Evolutionary conservation across 1,140 invertebrate genomes (phyloP), one percentile per base, ranked within the genome.

Genomic region (Melitaea cinxia): DNA sequence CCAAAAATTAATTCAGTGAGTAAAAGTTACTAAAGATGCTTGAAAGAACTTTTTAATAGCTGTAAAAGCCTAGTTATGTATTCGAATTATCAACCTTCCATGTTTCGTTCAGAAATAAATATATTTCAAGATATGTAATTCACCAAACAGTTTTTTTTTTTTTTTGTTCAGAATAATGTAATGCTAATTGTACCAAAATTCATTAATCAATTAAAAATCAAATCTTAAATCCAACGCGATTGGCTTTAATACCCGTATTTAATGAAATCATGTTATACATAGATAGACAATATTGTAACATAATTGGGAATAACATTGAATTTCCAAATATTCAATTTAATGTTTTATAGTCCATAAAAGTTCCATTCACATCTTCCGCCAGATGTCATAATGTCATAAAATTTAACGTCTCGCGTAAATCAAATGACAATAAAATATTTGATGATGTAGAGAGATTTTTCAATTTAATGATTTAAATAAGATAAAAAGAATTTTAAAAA

Each of bases 1-100:
- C 35, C 72, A 77, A 66, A 59, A 68, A 35, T 50, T 78, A n/a
- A 68, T 75, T 30, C 37, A 62, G 73, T 72, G 62, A 64, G 37
- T 21, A 17, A 15, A n/a, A n/a, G 5, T 14, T 39, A 14, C n/a
- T 5, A 15, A 15, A 4, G 10, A 15, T n/a, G n/a, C n/a, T n/a
- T n/a, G n/a, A n/a, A n/a, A n/a, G n/a, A n/a, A n/a, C n/a, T n/a
- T n/a, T n/a, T n/a, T n/a, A n/a, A n/a, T n/a, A n/a, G n/a, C n/a
- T n/a, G n/a, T n/a, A n/a, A n/a, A n/a, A n/a, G n/a, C n/a, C n/a
- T n/a, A n/a, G n/a, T n/a, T n/a, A n/a, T n/a, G n/a, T n/a, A n/a
- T n/a, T n/a, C n/a, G n/a, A n/a, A n/a, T n/a, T n/a, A n/a, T n/a
- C n/a, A n/a, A n/a, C n/a, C n/a, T n/a, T n/a, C n/a, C n/a, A n/a